Conservation (phyloP, 2,797 vertebrate species). For the Botia almorhae region DNA sequence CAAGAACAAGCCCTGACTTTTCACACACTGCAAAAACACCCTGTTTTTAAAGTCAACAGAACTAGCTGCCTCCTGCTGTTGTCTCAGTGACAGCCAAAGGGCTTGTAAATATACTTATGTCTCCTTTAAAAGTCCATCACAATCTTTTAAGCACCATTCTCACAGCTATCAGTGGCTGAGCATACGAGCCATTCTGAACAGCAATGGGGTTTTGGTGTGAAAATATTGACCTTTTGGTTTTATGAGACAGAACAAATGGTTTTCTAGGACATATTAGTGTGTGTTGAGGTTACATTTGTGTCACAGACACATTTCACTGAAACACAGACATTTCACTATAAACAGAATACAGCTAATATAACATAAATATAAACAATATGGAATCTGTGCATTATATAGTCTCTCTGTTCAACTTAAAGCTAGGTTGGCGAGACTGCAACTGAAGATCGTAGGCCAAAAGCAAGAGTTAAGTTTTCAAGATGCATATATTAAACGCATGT, state of each 20-base stretch:
- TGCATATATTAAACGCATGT: no score
- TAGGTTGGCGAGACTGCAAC: no score
- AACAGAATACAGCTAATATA: neutral
- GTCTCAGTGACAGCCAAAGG: conserved; percentile 11
- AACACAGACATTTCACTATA: conserved; percentile 1
- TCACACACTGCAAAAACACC: neutral
- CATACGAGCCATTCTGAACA: neutral
- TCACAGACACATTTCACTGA: conserved; percentile 5
- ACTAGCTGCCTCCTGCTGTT: conserved; percentile 9
- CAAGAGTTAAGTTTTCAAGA: no score
- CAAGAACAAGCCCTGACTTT: conserved; percentile 14
- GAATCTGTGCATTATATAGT: no score
- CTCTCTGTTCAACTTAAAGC: no score
- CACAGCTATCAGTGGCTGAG: conserved; percentile 32
- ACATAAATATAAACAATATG: no score
- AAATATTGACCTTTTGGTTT: conserved; percentile 28
- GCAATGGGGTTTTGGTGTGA: conserved; percentile 9
- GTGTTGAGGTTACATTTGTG: neutral
- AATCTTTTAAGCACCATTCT: conserved; percentile 17
- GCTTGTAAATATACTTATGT: conserved; percentile 14
- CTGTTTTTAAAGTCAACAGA: conserved; percentile 31
- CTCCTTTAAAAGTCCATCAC: conserved; percentile 27
- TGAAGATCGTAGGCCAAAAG: no score
- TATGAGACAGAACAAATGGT: neutral
- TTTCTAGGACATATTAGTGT: neutral